Evolutionary conservation across 1,140 invertebrate genomes (phyloP).

Genomic region (Sesamia nonagrioides): DNA sequence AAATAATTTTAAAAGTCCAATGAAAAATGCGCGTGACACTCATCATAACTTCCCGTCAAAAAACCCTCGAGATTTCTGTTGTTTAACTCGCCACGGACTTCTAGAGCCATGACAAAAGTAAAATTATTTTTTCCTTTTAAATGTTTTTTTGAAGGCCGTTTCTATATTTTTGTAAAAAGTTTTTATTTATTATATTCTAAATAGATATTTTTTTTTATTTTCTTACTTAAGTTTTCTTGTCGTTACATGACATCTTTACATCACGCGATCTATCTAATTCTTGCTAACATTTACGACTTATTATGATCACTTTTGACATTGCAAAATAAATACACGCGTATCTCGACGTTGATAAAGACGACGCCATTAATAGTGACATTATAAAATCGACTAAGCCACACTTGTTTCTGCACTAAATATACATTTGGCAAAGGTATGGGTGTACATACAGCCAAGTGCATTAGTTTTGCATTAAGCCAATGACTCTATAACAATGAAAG

Average conservation of each 20-base stretch:
- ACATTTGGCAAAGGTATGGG: constrained; percentile 36
- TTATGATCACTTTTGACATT: constrained; percentile 27
- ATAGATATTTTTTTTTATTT: too few relatives aligned
- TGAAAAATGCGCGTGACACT: too few relatives aligned
- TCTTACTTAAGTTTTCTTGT: too few relatives aligned
- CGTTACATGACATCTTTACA: not conserved
- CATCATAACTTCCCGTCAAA: too few relatives aligned
- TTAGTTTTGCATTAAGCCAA: constrained; percentile 29
- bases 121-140: too few relatives aligned
- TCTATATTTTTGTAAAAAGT: too few relatives aligned
- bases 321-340: constrained; percentile 3
- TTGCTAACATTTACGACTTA: constrained; percentile 21
- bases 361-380: constrained; percentile 20
- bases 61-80: too few relatives aligned
- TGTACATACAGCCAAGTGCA: constrained; percentile 32
- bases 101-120: too few relatives aligned
- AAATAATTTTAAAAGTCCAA: too few relatives aligned
- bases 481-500: not conserved
- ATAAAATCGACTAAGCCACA: constrained; percentile 18
- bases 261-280: not conserved
- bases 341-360: constrained; percentile 29
- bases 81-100: too few relatives aligned
- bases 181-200: too few relatives aligned
- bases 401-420: constrained; percentile 36
- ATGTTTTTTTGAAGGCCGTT: too few relatives aligned